Percentiles rank a stretch among this genome's conserved stretches.
phyloP scores from a whole-genome alignment of 1,140 invertebrate genomes.

The Probaryconus sp. region DNA sequence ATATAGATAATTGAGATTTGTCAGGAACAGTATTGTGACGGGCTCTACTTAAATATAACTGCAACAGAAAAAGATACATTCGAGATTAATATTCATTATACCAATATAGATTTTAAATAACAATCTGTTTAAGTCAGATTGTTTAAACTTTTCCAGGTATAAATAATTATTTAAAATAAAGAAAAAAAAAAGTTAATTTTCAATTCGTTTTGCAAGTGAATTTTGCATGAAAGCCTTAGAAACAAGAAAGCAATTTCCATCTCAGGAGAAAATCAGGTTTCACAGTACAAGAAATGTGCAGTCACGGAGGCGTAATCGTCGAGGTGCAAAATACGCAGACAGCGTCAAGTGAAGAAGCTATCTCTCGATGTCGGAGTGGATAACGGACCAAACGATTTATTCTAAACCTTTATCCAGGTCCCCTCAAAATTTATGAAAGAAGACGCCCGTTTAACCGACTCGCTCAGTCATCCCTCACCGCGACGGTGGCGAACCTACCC shows the following conservation, averaged over 20 bases:
- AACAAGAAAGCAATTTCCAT: too few species aligned
- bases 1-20: conserved; percentile 64
- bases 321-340: conserved; percentile 46
- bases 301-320: conserved; percentile 41
- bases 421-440: conserved; percentile 79
- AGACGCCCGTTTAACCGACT: conserved; percentile 78
- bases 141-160: too few species aligned
- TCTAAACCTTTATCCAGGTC: conserved; percentile 75
- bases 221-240: too few species aligned
- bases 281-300: conserved; percentile 22
- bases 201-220: too few species aligned
- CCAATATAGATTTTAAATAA: too few species aligned
- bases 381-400: conserved; percentile 77
- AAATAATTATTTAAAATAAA: too few species aligned
- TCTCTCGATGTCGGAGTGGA: conserved; percentile 73
- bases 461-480: conserved; percentile 77
- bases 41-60: conserved; percentile 75
- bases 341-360: conserved; percentile 60
- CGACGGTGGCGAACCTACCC: conserved; percentile 70
- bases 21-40: conserved; percentile 66
- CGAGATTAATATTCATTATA: not conserved
- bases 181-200: too few species aligned
- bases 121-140: too few species aligned
- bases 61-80: conserved; percentile 53
- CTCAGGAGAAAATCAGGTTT: conserved; percentile 16